Conservation (phyloP, 2,113 vertebrate species). For the Otis tarda region DNA sequence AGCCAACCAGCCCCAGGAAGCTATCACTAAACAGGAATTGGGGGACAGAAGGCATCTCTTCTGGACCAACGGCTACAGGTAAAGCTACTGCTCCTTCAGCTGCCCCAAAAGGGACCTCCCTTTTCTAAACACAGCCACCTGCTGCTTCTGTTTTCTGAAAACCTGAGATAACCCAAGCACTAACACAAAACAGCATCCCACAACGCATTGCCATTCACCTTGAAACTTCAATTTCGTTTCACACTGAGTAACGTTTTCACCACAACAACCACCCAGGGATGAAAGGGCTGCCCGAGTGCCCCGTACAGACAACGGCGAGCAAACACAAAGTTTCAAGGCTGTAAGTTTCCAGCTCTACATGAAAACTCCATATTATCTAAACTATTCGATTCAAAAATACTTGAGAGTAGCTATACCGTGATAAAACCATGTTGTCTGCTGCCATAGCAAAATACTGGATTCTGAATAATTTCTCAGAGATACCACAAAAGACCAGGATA, state of each 20-base stretch:
- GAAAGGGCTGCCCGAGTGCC: neutral
- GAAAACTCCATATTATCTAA: accelerated
- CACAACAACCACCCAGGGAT: neutral
- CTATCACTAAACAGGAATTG: neutral
- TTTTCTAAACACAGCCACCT: neutral
- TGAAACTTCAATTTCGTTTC: no score
- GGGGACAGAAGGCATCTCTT: neutral
- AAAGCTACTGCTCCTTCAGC: neutral
- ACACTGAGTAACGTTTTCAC: neutral
- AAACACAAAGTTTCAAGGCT: neutral
- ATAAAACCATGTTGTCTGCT: neutral
- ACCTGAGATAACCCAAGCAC: neutral
- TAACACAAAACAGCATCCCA: neutral
- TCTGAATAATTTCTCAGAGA: neutral
- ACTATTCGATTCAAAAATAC: neutral
- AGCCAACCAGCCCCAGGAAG: neutral
- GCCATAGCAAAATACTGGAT: neutral
- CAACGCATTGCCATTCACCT: neutral
- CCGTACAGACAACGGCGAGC: neutral
- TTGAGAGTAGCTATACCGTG: neutral
- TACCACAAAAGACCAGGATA: neutral
- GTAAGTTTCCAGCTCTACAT: neutral
- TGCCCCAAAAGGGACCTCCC: neutral
- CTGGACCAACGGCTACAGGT: neutral
- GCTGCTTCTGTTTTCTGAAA: neutral